Conservation (phyloP, 2,113 vertebrate genomes). For the Boleophthalmus pectinirostris region DNA sequence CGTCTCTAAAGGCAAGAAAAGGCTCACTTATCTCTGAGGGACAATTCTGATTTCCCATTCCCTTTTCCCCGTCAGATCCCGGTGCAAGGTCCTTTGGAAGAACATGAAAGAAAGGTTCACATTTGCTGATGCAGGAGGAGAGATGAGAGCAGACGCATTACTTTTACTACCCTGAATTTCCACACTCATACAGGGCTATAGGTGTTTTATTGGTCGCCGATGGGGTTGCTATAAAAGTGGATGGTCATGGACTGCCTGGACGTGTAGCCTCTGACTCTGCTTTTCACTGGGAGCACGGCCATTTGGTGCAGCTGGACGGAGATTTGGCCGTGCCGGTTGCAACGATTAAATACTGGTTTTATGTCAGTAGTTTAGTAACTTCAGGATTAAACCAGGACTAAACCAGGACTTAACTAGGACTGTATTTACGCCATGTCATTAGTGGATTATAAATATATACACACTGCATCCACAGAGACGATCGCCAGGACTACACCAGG, state of each 20-base stretch:
- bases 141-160: slow-evolving; percentile 12
- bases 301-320: neutral
- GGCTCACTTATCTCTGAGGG: slow-evolving; percentile 30
- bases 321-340: neutral
- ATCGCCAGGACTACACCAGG: too few relatives aligned
- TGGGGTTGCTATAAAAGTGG: neutral
- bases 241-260: neutral
- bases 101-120: slow-evolving; percentile 41
- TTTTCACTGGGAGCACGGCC: neutral
- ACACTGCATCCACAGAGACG: too few relatives aligned
- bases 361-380: too few relatives aligned
- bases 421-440: too few relatives aligned
- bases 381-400: too few relatives aligned
- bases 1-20: slow-evolving; percentile 28
- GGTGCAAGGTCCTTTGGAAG: slow-evolving; percentile 38
- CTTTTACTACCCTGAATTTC: slow-evolving; percentile 1
- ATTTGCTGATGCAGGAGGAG: slow-evolving; percentile 32
- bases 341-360: neutral
- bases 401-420: too few relatives aligned
- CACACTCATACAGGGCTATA: neutral
- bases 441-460: too few relatives aligned
- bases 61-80: slow-evolving; percentile 23
- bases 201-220: neutral
- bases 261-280: neutral
- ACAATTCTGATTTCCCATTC: slow-evolving; percentile 44